Percentiles rank a stretch among this genome's conserved stretches.
These are phyloP conservation scores for Nomada fabriciana DNA, from an alignment of 2,888 invertebrate species.

Conservation along the genomic window DNA sequence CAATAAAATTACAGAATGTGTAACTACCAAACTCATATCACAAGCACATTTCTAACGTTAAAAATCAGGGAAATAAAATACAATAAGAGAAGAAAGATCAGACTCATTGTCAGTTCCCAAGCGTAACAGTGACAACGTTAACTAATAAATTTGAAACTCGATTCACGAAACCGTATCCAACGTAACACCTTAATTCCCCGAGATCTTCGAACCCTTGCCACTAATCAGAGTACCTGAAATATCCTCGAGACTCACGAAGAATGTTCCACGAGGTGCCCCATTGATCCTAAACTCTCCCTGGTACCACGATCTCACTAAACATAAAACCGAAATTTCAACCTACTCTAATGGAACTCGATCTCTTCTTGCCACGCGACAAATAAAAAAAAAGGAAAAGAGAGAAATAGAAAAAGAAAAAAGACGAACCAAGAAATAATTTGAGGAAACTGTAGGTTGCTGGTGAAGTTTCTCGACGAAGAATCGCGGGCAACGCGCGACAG, in stretches of 20 bases:
- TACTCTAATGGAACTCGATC: too few species aligned
- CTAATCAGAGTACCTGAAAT: conserved; percentile 22
- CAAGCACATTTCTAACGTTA: too few species aligned
- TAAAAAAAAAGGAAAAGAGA: too few species aligned
- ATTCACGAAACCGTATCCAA: too few species aligned
- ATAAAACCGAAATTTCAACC: not conserved
- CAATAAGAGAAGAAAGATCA: too few species aligned
- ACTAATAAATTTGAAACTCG: too few species aligned
- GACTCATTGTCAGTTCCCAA: too few species aligned
- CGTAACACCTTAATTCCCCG: too few species aligned
- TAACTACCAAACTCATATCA: too few species aligned
- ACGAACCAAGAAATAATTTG: not conserved
- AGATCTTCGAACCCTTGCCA: not conserved
- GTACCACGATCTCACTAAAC: not conserved
- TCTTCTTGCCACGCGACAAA: not conserved
- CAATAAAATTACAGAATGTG: too few species aligned
- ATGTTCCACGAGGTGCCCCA: conserved; percentile 37
- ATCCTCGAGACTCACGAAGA: not conserved
- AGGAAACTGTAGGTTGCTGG: not conserved
- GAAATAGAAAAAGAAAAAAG: not conserved
- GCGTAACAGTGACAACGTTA: too few species aligned
- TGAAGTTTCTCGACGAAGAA: not conserved
- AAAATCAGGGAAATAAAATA: too few species aligned
- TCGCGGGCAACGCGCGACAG: conserved; percentile 24
- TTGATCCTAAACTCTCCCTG: conserved; percentile 11